These are phyloP conservation scores for Drosophila tanythrix DNA, from an alignment of 2,888 invertebrate species.

Conservation along the genomic window DNA sequence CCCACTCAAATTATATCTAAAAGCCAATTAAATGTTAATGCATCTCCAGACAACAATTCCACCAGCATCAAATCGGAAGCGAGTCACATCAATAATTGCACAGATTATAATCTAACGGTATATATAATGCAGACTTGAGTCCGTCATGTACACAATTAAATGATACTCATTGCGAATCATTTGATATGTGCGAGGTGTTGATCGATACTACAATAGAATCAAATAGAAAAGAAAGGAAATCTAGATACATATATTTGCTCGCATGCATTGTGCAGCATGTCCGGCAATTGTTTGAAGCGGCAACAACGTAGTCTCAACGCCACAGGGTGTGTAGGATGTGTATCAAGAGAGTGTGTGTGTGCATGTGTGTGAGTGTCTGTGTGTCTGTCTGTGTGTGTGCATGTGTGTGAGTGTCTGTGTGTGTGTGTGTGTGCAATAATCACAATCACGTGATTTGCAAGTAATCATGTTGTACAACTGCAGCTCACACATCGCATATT, in stretches of 20 bases:
- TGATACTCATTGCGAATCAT: neutral
- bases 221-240: conserved; percentile 6
- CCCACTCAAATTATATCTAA: no score
- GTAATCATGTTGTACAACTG: conserved; percentile 79
- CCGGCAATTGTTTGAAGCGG: conserved; percentile 31
- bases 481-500: conserved; percentile 74
- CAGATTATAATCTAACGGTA: neutral
- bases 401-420: conserved; percentile 20
- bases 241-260: conserved; percentile 3
- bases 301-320: no score
- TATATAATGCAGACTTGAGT: neutral
- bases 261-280: conserved; percentile 43
- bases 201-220: conserved; percentile 10
- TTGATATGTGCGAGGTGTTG: neutral
- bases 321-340: conserved; percentile 6
- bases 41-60: neutral
- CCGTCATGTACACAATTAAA: neutral
- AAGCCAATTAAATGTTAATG: no score
- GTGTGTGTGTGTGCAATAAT: conserved; percentile 58
- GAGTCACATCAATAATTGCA: neutral
- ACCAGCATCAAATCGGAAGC: neutral
- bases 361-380: conserved; percentile 15
- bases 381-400: conserved; percentile 23
- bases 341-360: conserved; percentile 1
- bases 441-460: conserved; percentile 79